Evolutionary conservation across 2,113 vertebrate genomes (phyloP), one percentile per base, ranked within the genome.

Genomic region (Microcebus lehilahytsara): DNA sequence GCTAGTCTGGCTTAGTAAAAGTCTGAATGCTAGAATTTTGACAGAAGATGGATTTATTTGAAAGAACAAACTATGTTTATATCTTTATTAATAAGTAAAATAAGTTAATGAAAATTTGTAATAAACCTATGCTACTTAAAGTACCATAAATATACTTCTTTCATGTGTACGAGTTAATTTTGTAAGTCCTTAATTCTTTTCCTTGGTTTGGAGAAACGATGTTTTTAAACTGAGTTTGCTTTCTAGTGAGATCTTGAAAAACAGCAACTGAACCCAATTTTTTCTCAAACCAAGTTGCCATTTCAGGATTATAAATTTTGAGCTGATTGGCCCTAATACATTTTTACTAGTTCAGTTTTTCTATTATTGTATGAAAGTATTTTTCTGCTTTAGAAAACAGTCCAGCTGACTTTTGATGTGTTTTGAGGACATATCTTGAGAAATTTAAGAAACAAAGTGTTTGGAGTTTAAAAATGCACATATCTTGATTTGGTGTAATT

Each of bases 311-410:
- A 78, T 60, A 93, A 94, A 90, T 96, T 96, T 37, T 81, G 51
- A 89, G 66, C n/a, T 62, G 42, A 96, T 90, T 92, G 60, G 60
- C 89, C 89, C 93, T 91, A 94, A 69, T 81, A 88, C 9, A 66
- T 62, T 96, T 96, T 75, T 80, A 75, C 62, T 94, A 88, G 49
- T 62, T 89, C 53, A 71, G 17, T 94, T 96, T 90, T 96, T 72
- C 53, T 95, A 6, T 93, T 90, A 72, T 51, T 95, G 30, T 42
- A 86, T 94, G 64, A 89, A 92, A 85, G 8, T 80, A 32, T 90
- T 97, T 98, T 98, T 98, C 91, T 98, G 93, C 92, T 96, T 95
- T 97, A 95, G 93, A 91, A 96, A 97, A 97, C 86, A 2, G 83
- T 94, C 0, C 92, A 89, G 94, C 98, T 98, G 96, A 93, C 87